Base-by-base conservation (phyloP, 1,140 invertebrate genomes). In the Euura lappo region DNA sequence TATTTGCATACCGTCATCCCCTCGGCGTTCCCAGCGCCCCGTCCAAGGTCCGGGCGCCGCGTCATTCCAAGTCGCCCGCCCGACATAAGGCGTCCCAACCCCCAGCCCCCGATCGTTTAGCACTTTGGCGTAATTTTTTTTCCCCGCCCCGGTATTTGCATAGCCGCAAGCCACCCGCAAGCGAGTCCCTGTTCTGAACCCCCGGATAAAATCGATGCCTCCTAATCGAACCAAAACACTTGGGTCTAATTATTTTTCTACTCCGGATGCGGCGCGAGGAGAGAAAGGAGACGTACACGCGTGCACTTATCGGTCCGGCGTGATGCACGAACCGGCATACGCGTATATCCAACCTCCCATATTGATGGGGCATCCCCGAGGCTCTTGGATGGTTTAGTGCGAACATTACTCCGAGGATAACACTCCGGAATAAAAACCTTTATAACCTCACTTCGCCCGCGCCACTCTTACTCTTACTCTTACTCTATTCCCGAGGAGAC, bases 1-100 rank as follows among this genome's bases (percentile, higher is more conserved):
- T 81, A 85, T 85, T 85, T 85, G 83, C 83, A 85, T 85, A 83
- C 82, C 82, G 82, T 83, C 77, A 60, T 60, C 51, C 51, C 51
- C 51, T 60, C 51, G 51, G 8, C 51, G 8, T 28, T n/a, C 70
- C 45, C 44, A 47, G 42, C 28, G 45, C 70, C 13, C 10, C 51
- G 51, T 11, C 8, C 8, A 78, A 73, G 64, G 44, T 60, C 69
- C 51, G 46, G 79, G 76, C 79, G 79, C 80, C 74, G 78, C 79
- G 79, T 77, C 80, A 78, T 79, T 80, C 78, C 75, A 77, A 80
- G 80, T 82, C 80, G 79, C 75, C 79, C 80, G 75, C 76, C 80
- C 77, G 81, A 83, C 81, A 83, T 83, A 83, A 83, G 81, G 81
- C 65, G 78, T 69, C 71, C 45, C 47, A 70, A 44, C 73, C 68